Evolutionary conservation across 92 coral and sea anemone genomes (phyloP), one percentile per base, ranked within the genome.

Genomic region (Metridium senile): DNA sequence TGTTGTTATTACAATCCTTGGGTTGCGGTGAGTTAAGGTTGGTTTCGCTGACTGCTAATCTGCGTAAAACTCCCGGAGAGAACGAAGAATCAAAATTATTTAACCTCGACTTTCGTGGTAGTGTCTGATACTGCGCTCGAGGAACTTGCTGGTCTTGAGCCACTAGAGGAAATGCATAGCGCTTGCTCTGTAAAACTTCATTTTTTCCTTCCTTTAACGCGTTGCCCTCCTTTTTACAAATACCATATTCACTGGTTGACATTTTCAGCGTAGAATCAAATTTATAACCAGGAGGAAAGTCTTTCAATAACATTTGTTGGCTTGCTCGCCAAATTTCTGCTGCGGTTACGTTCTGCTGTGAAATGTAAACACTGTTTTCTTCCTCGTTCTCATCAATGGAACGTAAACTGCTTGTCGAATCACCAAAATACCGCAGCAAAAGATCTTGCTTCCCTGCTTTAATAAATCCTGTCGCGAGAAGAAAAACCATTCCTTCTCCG

Each of bases 401-500:
- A 10, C 80, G 84, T 16, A 88, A 81, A 74, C 97, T 92, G 47
- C 85, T 80, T 17, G 85, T 74, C 20, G 97, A 86, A 31, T 78
- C 87, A 43, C 83, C 86, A 82, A 89, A 85, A 71, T 92, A 92
- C 34, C 85, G 73, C 33, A 89, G 78, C 21, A 92, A 82, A 26
- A 92, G 68, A 43, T 86, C 89, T 20, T 92, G 91, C 46, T 92
- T 92, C 9, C 97, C 97, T 6, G 85, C 89, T 76, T 89, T 84
- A 18, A 92, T 87, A 27, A 92, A 85, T 9, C 87, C 93, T 13
- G 97, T 76, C 0, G 97, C 93, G 18, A 92, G 79, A 11, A 92
- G 74, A 46, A 92, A 92, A n/a, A 92, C 93, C 82, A 89, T 92
- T 10, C 93, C 97, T 69, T 92, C 97, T 1, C 93, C 97, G 45